These are phyloP conservation scores for Drosophila atripex DNA, from an alignment of 2,888 invertebrate genomes.

Conservation along the genomic window DNA sequence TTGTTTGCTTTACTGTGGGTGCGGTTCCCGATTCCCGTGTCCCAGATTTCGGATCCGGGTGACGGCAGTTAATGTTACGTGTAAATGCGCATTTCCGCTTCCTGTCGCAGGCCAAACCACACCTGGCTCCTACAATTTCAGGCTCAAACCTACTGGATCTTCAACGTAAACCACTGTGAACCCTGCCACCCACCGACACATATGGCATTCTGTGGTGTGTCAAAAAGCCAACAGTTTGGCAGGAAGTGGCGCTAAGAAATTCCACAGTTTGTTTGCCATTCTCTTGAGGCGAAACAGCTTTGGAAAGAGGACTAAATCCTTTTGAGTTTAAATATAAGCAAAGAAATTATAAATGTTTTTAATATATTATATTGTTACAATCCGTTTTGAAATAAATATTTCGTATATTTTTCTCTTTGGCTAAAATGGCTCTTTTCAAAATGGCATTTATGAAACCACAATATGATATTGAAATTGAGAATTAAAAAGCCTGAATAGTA, in stretches of 20 bases:
- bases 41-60: constrained; percentile 30
- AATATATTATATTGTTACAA: neutral
- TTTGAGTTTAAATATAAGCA: neutral
- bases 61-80: constrained; percentile 77
- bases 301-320: neutral
- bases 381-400: neutral
- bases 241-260: constrained; percentile 67
- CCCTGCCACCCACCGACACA: constrained; percentile 2
- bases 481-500: no score
- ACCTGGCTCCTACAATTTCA: neutral
- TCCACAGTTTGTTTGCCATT: constrained; percentile 63
- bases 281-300: constrained; percentile 12
- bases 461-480: no score
- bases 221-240: constrained; percentile 75
- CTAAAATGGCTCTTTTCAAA: no score
- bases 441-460: no score
- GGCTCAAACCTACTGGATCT: neutral
- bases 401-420: no score
- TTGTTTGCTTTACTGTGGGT: constrained; percentile 64
- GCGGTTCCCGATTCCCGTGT: constrained; percentile 16
- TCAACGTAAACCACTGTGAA: neutral
- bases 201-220: constrained; percentile 56
- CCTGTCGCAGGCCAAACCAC: constrained; percentile 51
- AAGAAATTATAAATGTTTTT: no score
- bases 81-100: constrained; percentile 80